Evolutionary conservation across 2,888 invertebrate genomes (phyloP).

Genomic region (Eupithecia exiguata): DNA sequence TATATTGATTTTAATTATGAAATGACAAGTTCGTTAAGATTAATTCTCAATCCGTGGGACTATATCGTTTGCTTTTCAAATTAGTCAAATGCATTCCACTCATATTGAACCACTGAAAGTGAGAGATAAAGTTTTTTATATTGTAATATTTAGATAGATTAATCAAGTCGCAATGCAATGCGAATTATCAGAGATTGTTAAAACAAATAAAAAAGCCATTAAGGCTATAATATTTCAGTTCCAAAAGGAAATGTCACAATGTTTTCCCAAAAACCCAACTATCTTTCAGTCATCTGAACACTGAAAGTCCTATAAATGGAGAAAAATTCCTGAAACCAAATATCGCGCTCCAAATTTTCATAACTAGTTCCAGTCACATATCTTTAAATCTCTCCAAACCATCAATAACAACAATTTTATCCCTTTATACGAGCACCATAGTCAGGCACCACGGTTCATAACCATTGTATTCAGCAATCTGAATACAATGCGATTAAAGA

Average conservation of each 20-base stretch:
- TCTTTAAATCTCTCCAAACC: not conserved
- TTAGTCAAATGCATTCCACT: not conserved
- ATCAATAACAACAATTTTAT: not conserved
- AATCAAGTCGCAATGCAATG: not conserved
- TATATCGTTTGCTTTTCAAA: not conserved
- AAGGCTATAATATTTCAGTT: not conserved
- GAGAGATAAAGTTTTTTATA: not conserved
- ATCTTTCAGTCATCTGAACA: not conserved
- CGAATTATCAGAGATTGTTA: not conserved
- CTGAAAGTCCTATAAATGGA: not conserved
- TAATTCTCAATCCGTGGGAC: not conserved
- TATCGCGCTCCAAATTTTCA: not conserved
- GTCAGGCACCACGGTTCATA: not conserved
- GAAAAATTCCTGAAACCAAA: not conserved
- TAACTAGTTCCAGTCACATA: not conserved
- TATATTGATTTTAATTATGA: not conserved
- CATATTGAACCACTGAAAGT: not conserved
- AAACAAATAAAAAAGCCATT: not conserved
- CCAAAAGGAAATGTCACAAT: not conserved
- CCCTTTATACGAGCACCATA: not conserved
- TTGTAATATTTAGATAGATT: not conserved
- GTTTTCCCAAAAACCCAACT: not conserved
- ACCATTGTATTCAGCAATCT: not conserved
- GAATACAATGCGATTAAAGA: not conserved
- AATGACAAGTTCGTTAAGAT: not conserved